Conservation (phyloP, 2,888 invertebrate species). For the Agrypnus murinus region DNA sequence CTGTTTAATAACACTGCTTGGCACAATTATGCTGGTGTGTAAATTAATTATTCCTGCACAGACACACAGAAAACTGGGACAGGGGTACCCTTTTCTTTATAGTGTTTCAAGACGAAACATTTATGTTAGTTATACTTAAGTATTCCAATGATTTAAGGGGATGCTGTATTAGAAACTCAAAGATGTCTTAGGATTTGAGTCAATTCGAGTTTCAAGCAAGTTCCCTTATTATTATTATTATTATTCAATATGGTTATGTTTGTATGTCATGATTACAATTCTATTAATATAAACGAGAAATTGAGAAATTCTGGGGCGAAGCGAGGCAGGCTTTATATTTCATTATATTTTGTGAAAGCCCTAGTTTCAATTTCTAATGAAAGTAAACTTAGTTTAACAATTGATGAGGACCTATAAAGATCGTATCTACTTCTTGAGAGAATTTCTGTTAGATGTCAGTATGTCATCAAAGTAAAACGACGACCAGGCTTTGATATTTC, state of each 20-base stretch:
- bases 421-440: background rate
- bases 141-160: background rate
- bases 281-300: conserved; percentile 7
- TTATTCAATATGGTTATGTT: background rate
- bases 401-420: background rate
- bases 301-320: no score
- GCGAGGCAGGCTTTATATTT: no score
- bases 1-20: conserved; percentile 14
- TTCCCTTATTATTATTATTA: background rate
- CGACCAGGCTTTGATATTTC: conserved; percentile 3
- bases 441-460: background rate
- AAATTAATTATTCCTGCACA: conserved; percentile 11
- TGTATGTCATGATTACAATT: conserved; percentile 12
- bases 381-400: conserved; percentile 24
- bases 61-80: background rate
- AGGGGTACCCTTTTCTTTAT: background rate
- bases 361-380: conserved; percentile 7
- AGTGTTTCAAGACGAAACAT: background rate
- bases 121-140: background rate
- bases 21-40: conserved; percentile 3
- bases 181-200: background rate
- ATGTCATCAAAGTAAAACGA: conserved; percentile 3
- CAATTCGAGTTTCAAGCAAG: background rate
- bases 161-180: background rate
- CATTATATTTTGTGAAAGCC: background rate